Evolutionary conservation across 1,140 invertebrate genomes (phyloP), one percentile per base, ranked within the genome.

Genomic region (Venturia canescens): DNA sequence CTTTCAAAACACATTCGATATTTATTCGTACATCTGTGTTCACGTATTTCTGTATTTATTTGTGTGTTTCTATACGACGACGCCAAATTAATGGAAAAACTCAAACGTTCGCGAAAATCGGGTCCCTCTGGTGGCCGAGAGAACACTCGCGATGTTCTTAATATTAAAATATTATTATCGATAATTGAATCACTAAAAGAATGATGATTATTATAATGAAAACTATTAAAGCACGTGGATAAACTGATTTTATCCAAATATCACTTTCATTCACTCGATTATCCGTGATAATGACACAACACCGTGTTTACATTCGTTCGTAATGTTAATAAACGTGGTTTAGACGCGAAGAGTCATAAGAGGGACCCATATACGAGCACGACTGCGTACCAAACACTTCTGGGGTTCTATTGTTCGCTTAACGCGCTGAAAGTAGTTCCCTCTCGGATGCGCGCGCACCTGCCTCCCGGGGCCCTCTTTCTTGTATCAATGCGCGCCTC

Each of bases 381-480:
- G 89, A 87, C 85, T 90, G 90, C 90, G 91, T 89, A 91, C 90
- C 86, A 90, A 90, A 89, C 90, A 91, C 90, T 88, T 91, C 91
- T 91, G 89, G 87, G 83, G 79, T 87, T 88, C 90, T 91, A 91
- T 91, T 92, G 91, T 92, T 91, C 89, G 86, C 87, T 87, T 89
- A 89, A 90, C 89, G 90, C 90, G 90, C 87, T 89, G 89, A 91
- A 92, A 91, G 90, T 92, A 92, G 90, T 91, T 86, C 88, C 90
- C 75, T 26, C 77, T 27, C 66, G 27, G 74, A 60, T 90, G 90
- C 90, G 90, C 90, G 89, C 90, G 90, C 90, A 91, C 85, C 86
- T 90, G 86, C 86, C 84, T 82, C 80, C 80, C 48, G 2, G 63
- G 27, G 66, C 66, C 66, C 50, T 44, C 60, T 27, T 66, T 57